Base-by-base conservation (phyloP, 37 sponge, comb jelly and placozoan species). In the Cliona cf. orientalis region DNA sequence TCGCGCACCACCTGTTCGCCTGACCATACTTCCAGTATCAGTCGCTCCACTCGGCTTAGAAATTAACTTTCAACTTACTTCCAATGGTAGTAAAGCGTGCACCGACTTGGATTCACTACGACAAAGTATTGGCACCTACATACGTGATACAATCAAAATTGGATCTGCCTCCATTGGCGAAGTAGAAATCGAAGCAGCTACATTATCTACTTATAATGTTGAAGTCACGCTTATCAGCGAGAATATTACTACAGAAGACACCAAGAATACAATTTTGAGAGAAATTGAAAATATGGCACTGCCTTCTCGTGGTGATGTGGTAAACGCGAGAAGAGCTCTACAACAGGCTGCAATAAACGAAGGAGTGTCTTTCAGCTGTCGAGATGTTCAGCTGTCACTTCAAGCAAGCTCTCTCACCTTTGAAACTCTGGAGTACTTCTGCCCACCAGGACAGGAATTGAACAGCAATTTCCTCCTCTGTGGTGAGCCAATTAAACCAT, bases 401-500 rank as follows among this genome's bases (percentile, higher is more conserved):
- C 9, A 23, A 19, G 17, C 35, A 28, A 23, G 35, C 68, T 67
- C 80, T 25, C 69, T 79, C 12, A 46, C 35, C 31, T 44, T 79
- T 25, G 49, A 46, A 9, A 61, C 28, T 1, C 25, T 32, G 34
- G 46, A 23, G 23, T 44, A 41, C 46, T 2, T 40, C 25, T 79
- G 80, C 46, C 80, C 80, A 46, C 68, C 80, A 25, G 80, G 80
- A 45, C 68, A 79, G 46, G 35, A n/a, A 38, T 68, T 79, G 37
- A 45, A 79, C 80, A 33, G 68, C 38, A 67, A 38, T 55, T 46
- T 26, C 25, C 37, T 79, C 49, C 49, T 66, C 12, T 79, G 80
- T 35, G 46, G 80, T 79, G 66, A 46, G 69, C 2, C 26, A 62
- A 6, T 6, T 49, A 49, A 49, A 49, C 53, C 53, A 19, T 49